Evolutionary conservation across 2,113 vertebrate species (phyloP), one percentile per base, ranked within the genome.

Genomic region (Thomomys bottae): DNA sequence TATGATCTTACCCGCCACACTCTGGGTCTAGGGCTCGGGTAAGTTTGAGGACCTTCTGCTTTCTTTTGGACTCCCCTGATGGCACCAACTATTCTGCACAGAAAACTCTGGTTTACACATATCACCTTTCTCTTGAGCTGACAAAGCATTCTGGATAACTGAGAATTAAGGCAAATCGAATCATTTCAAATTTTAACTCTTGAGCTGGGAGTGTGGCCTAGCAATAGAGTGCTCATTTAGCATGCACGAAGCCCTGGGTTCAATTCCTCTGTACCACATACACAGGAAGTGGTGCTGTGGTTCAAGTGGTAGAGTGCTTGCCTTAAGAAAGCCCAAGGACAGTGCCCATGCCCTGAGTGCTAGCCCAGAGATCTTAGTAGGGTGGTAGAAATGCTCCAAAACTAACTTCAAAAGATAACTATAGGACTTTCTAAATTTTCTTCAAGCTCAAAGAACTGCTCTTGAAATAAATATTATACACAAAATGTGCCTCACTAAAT

Each of bases 141-240:
- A 45, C 30, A 6, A 10, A 64, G 28, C 78, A 92, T 83, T 87
- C 49, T 92, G 40, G 28, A 68, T 77, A 91, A 75, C 66, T 88
- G 75, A 85, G 26, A 78, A 64, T 66, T 18, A 8, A 34, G 30
- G 10, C 3, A 73, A 45, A 54, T 7, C 6, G 70, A 85, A 78
- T 70, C 23, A 63, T 59, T n/a, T n/a, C 59, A 79, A 32, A 78
- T 40, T 49, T 59, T 77, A 73, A 75, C 21, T 36, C 61, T 91
- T n/a, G n/a, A n/a, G n/a, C n/a, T n/a, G n/a, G n/a, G n/a, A n/a
- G n/a, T n/a, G n/a, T n/a, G n/a, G n/a, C n/a, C n/a, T n/a, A n/a
- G n/a, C n/a, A n/a, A n/a, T n/a, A n/a, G n/a, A n/a, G n/a, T n/a
- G n/a, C n/a, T n/a, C n/a, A n/a, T n/a, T n/a, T n/a, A n/a, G n/a